Percentiles rank a stretch among this genome's conserved stretches.
These are phyloP conservation scores for Poeciliopsis presidionis DNA, from an alignment of 2,797 vertebrate genomes.

Conservation along the genomic window DNA sequence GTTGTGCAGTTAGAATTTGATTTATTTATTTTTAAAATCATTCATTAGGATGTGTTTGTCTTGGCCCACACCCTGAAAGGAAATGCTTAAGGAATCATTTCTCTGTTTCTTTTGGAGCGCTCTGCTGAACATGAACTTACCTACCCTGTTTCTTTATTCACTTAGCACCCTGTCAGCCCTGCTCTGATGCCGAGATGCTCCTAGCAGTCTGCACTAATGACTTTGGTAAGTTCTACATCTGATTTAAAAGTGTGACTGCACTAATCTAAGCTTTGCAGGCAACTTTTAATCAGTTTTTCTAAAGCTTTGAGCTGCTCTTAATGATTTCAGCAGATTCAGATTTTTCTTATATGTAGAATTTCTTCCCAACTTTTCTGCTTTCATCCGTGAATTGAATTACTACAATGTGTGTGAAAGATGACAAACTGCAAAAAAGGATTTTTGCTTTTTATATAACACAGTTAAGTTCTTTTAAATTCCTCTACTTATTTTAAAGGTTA, in stretches of 20 bases:
- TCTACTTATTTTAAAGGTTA: background rate
- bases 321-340: background rate
- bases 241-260: background rate
- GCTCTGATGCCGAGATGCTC: constrained; percentile 91
- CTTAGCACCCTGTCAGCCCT: constrained; percentile 92
- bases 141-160: constrained; percentile 43
- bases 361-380: background rate
- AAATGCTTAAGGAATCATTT: constrained; percentile 25
- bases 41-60: constrained; percentile 26
- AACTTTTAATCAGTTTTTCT: background rate
- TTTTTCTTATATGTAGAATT: background rate
- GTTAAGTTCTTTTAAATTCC: background rate
- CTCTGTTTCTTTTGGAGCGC: constrained; percentile 7
- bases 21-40: constrained; percentile 36
- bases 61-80: constrained; percentile 13
- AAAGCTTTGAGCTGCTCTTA: background rate
- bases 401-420: background rate
- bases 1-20: background rate
- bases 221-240: constrained; percentile 86
- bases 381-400: background rate
- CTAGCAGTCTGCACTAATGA: constrained; percentile 95
- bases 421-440: background rate
- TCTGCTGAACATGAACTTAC: constrained; percentile 32
- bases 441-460: background rate
- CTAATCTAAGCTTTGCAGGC: background rate